Evolutionary conservation across 2,888 invertebrate species (phyloP), one percentile per base, ranked within the genome.

Genomic region (Philereme vetulata): DNA sequence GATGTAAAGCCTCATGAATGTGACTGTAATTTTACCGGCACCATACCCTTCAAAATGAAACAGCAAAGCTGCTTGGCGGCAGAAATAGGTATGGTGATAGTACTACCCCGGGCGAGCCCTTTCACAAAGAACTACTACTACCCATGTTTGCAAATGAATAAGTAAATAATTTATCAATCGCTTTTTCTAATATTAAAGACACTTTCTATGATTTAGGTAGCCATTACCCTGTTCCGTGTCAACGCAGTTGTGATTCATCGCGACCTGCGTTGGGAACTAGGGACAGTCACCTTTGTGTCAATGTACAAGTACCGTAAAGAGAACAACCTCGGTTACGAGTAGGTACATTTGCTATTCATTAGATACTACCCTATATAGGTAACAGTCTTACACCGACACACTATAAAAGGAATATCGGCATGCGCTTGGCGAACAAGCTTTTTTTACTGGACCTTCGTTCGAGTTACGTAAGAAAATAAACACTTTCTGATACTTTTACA

Each of bases 301-400:
- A 67, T 62, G 69, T 62, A 67, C 65, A 64, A 64, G 72, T 71
- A 72, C 78, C 76, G 74, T 80, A 80, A 76, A 78, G 68, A 77
- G 78, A 77, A 75, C 76, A 77, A 68, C 77, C 79, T 80, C 78
- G 71, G 76, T 79, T 79, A 77, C 80, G 70, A 78, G 75, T n/a
- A n/a, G n/a, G n/a, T 75, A 74, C 81, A 84, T 86, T 86, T 84
- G 77, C 77, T 86, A 86, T 87, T 88, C 85, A 88, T 87, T 87
- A 85, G 82, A 83, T 78, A 82, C 77, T 71, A 78, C 82, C 84
- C 79, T 84, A 82, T 80, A 87, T 80, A 86, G 86, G 75, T 77
- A 82, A 81, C 75, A 72, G 76, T 78, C 81, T 82, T 75, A 74
- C 72, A 75, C 75, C 70, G 74, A 65, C 71, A 67, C 66, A 56